A percentile compares a stretch with the other conserved stretches of the same genome.
phyloP scores from a whole-genome alignment of 2,888 invertebrate genomes.

The Crepidodera aurea region DNA sequence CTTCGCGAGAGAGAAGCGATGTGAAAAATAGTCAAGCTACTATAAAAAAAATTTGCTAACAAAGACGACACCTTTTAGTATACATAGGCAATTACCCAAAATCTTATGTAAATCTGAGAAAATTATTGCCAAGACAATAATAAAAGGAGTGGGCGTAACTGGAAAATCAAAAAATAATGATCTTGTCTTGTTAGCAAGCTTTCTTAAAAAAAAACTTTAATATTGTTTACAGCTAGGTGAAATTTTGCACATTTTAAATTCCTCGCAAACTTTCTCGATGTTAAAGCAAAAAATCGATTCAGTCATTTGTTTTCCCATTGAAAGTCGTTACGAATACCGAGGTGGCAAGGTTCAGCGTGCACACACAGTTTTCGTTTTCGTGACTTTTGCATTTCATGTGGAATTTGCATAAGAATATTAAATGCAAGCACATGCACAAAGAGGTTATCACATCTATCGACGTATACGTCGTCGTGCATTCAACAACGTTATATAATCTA shows the following conservation, averaged over 20 bases:
- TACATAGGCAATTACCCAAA: no score
- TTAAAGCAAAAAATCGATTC: slow-evolving; percentile 4
- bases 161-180: no score
- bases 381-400: slow-evolving; percentile 35
- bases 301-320: slow-evolving; percentile 13
- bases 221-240: background rate
- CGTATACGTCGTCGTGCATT: slow-evolving; percentile 14
- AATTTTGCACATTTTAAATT: no score
- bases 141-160: no score
- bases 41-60: no score
- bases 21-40: no score
- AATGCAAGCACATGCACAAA: slow-evolving; percentile 30
- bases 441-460: slow-evolving; percentile 32
- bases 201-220: no score
- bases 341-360: background rate
- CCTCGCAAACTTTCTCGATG: background rate
- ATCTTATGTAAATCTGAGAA: no score
- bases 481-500: slow-evolving; percentile 8
- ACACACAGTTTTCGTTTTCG: slow-evolving; percentile 22
- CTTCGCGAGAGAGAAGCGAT: no score
- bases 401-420: slow-evolving; percentile 40
- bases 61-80: no score
- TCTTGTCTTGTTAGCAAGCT: no score
- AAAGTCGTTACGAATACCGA: slow-evolving; percentile 6
- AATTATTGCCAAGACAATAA: no score